phyloP scores from a whole-genome alignment of 2,888 invertebrate species.

The Schizotus pectinicornis region DNA sequence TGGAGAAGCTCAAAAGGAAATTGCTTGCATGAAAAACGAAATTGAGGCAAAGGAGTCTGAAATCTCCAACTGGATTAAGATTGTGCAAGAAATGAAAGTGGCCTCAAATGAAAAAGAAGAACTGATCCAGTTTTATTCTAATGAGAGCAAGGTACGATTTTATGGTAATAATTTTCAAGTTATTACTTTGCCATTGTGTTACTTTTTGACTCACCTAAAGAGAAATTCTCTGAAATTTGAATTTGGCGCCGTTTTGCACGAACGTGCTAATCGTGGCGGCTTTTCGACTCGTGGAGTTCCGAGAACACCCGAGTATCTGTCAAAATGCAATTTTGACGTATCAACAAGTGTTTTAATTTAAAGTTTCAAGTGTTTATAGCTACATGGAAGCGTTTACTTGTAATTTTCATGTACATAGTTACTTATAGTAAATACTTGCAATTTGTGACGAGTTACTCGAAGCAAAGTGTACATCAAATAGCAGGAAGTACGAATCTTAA shows the following conservation, averaged over 20 bases:
- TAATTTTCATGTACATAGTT: too few relatives aligned
- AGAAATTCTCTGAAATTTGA: not conserved
- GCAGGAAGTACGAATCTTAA: too few relatives aligned
- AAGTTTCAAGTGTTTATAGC: too few relatives aligned
- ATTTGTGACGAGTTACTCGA: too few relatives aligned
- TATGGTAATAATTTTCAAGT: slow-evolving; percentile 1
- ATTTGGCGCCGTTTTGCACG: slow-evolving; percentile 1
- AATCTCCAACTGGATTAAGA: slow-evolving; percentile 34
- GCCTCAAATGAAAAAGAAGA: slow-evolving; percentile 38
- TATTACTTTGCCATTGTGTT: slow-evolving; percentile 2
- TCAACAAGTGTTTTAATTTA: too few relatives aligned
- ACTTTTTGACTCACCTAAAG: not conserved
- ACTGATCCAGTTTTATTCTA: slow-evolving; percentile 37
- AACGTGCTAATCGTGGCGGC: too few relatives aligned
- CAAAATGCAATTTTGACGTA: too few relatives aligned
- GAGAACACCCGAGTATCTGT: not conserved
- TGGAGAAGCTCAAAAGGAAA: slow-evolving; percentile 33
- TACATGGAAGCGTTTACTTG: too few relatives aligned
- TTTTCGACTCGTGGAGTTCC: not conserved
- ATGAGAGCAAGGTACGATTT: slow-evolving; percentile 40
- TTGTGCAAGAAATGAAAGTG: slow-evolving; percentile 36
- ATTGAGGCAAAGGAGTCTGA: slow-evolving; percentile 41
- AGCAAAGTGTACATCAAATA: too few relatives aligned
- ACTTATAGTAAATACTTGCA: too few relatives aligned
- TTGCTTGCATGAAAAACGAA: slow-evolving; percentile 37